Conservation (phyloP, 2,797 vertebrate genomes). For the Argyrosomus regius region DNA sequence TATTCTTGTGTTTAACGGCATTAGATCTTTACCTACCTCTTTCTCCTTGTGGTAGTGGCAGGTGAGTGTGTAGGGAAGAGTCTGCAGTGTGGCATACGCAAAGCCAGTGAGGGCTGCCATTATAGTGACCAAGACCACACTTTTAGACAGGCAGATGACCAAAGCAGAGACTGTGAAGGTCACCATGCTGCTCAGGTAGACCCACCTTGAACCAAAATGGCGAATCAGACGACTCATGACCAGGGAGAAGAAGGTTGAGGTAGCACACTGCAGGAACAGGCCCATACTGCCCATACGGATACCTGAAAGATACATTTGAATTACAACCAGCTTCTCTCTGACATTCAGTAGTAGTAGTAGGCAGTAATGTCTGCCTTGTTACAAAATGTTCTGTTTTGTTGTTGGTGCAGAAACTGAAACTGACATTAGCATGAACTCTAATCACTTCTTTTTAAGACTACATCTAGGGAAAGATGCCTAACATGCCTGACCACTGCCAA, state of each 20-base stretch:
- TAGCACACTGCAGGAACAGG: conserved; percentile 88
- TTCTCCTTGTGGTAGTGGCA: conserved; percentile 89
- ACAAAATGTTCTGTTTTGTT: not conserved
- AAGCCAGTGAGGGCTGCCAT: conserved; percentile 88
- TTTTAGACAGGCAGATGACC: conserved; percentile 88
- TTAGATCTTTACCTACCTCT: conserved; percentile 69
- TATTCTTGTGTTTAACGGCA: not conserved
- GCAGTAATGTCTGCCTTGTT: not conserved
- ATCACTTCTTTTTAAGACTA: conserved; percentile 4
- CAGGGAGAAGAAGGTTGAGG: conserved; percentile 88
- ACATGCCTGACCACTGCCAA: not conserved
- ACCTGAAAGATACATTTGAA: conserved; percentile 67
- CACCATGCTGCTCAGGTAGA: conserved; percentile 88
- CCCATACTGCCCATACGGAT: conserved; percentile 89
- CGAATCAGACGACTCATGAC: conserved; percentile 85
- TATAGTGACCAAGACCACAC: conserved; percentile 81
- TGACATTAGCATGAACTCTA: not conserved
- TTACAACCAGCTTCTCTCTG: conserved; percentile 1
- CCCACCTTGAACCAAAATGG: conserved; percentile 80
- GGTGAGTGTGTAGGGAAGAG: conserved; percentile 87
- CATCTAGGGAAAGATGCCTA: not conserved
- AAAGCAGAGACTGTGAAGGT: conserved; percentile 84
- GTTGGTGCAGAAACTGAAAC: not conserved
- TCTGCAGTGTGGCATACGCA: conserved; percentile 88
- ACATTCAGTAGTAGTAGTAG: not conserved